Conservation (phyloP, 1,140 invertebrate genomes). For the Drosophila pseudoobscura region DNA sequence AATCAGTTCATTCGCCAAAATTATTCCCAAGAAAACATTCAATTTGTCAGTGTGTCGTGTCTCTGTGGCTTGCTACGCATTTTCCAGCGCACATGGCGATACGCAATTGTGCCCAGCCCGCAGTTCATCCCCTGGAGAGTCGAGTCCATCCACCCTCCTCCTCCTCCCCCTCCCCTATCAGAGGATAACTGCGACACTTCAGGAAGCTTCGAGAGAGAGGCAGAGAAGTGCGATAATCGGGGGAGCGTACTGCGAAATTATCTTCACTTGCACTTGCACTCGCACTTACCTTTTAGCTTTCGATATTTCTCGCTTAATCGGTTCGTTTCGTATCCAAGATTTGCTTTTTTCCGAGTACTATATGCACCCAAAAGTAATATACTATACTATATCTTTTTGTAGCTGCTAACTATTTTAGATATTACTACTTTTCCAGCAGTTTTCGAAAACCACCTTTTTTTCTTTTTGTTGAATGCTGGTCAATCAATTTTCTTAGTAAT, state of each 20-base stretch:
- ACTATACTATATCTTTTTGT: too few species aligned
- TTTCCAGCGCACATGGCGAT: slow-evolving; percentile 16
- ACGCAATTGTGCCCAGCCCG: slow-evolving; percentile 9
- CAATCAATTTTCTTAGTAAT: slow-evolving; percentile 25
- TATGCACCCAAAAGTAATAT: too few species aligned
- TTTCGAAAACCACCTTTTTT: too few species aligned
- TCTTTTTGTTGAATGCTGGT: too few species aligned
- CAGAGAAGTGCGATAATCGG: not conserved
- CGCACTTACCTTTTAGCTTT: slow-evolving; percentile 20
- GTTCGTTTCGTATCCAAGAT: slow-evolving; percentile 21
- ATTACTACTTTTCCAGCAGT: too few species aligned
- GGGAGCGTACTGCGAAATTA: too few species aligned
- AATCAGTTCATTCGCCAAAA: too few species aligned
- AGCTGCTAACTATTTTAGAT: too few species aligned
- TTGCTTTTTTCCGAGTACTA: not conserved
- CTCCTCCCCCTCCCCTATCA: too few species aligned
- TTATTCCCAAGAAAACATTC: too few species aligned
- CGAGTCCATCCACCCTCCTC: not conserved
- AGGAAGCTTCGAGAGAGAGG: slow-evolving; percentile 16
- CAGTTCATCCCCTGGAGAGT: slow-evolving; percentile 16
- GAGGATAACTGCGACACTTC: not conserved
- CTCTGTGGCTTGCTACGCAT: slow-evolving; percentile 21
- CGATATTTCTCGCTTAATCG: not conserved
- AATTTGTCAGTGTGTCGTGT: not conserved
- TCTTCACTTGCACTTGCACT: not conserved